Evolutionary conservation across 1,140 invertebrate genomes (phyloP), one percentile per base, ranked within the genome.

Genomic region (Oryctes rhinoceros): DNA sequence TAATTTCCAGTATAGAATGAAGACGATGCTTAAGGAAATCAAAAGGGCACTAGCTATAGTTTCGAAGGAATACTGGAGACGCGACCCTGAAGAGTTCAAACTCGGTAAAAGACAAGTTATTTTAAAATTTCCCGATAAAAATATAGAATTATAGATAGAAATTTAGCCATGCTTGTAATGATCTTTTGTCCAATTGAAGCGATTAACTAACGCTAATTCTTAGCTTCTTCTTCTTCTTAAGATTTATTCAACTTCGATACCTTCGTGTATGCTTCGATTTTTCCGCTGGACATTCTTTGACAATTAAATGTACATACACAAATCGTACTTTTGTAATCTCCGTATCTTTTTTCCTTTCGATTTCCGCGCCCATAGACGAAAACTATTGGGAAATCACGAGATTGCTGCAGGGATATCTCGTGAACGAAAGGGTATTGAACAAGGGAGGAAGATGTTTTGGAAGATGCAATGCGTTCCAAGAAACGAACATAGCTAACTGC

Each of bases 381-480:
- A 96, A 94, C 0, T 96, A 93, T 84, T 91, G 92, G 4, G 90
- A 94, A 85, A 88, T 97, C 24, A 96, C 93, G 0, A 90, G 93
- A 75, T 86, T 96, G 0, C 90, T 96, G 6, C 95, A 96, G 89
- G 95, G 95, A 1, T 96, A 94, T 84, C 91, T 97, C 37, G 93
- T 95, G 81, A 96, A 97, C 87, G 95, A 96, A 86, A 94, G 95
- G 11, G 94, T 96, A 85, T 88, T 97, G 88, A 96, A 96, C 85
- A 81, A 84, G 0, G 89, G 91, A 1, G 88, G 88, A 9, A 93
- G 93, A 0, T 97, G 96, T 85, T 88, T 90, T 9, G 92, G 96
- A 84, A 93, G 93, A 81, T 97, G 96, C 85, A 90, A 83, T 0
- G 92, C 92, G 82, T 96, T 96, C 86, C 89, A 89, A 15, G 90